Conservation (phyloP, 2,888 invertebrate genomes). For the Harpalus rufipes region DNA sequence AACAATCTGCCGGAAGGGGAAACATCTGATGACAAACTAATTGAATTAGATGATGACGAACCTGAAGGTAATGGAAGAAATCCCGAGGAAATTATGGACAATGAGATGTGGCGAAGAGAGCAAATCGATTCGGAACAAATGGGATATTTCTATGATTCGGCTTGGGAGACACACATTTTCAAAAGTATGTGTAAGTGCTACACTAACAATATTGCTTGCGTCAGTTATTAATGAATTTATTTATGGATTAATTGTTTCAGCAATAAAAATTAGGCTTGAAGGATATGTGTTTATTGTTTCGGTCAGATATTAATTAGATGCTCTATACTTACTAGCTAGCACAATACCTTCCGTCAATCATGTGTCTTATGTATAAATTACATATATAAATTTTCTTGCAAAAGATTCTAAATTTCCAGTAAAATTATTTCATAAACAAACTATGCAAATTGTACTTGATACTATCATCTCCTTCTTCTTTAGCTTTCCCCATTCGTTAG, state of each 20-base stretch:
- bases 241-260: no score
- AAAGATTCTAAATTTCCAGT: no score
- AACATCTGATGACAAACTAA: constrained; percentile 75
- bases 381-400: no score
- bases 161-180: constrained; percentile 74
- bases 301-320: neutral
- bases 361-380: no score
- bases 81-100: constrained; percentile 50
- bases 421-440: no score
- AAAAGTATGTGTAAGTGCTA: constrained; percentile 68
- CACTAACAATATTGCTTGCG: no score
- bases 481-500: no score
- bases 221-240: no score
- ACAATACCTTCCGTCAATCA: no score
- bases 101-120: constrained; percentile 71
- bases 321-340: neutral
- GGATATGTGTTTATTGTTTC: neutral
- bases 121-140: constrained; percentile 74
- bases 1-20: constrained; percentile 73
- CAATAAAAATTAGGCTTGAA: neutral
- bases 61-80: constrained; percentile 65
- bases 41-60: constrained; percentile 68
- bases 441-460: no score
- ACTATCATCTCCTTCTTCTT: no score
- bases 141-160: constrained; percentile 77